phyloP scores from a whole-genome alignment of 2,113 vertebrate species.

The Ictidomys tridecemlineatus region DNA sequence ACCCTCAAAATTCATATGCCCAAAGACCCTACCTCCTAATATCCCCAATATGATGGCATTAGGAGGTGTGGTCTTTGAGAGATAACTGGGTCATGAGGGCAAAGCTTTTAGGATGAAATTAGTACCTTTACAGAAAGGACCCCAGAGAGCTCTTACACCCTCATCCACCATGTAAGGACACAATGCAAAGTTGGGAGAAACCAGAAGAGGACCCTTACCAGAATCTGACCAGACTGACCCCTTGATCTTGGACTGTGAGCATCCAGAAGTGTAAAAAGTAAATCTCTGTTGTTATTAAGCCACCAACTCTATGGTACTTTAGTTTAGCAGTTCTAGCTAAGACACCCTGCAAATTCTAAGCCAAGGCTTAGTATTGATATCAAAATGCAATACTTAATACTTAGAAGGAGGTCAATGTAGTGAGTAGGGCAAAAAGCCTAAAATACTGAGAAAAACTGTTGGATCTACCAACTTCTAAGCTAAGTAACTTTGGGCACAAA shows the following conservation, averaged over 20 bases:
- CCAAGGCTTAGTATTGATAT: background rate
- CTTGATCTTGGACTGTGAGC: background rate
- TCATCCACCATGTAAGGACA: background rate
- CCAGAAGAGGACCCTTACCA: background rate
- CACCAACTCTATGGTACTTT: background rate
- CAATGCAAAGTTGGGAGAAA: background rate
- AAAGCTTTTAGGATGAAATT: background rate
- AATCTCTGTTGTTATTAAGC: background rate
- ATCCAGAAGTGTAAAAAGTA: background rate
- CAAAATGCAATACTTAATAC: constrained; percentile 3
- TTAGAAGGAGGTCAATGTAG: background rate
- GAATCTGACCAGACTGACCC: background rate
- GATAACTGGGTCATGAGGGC: background rate
- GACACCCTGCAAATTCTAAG: background rate
- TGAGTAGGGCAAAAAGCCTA: background rate
- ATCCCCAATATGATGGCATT: background rate
- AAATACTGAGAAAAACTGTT: constrained; percentile 21
- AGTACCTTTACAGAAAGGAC: background rate
- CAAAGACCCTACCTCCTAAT: background rate
- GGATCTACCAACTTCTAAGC: background rate
- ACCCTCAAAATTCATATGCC: background rate
- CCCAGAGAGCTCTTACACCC: background rate
- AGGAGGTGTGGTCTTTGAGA: background rate
- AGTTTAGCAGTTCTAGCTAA: background rate
- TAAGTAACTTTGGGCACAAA: background rate